phyloP scores from a whole-genome alignment of 2,888 invertebrate genomes.

The Dolichomitus sp. region DNA sequence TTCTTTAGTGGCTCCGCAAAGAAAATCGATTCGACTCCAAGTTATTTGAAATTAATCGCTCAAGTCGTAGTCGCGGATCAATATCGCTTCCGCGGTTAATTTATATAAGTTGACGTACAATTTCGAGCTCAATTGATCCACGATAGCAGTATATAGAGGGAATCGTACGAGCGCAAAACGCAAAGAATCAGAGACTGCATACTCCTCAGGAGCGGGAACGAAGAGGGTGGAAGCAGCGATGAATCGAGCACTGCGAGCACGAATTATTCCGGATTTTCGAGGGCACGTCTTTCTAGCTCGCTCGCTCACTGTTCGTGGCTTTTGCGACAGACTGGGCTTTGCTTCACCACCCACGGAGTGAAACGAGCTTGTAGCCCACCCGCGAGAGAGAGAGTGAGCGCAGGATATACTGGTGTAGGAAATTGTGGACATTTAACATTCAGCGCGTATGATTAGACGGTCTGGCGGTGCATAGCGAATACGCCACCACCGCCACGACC shows the following conservation, averaged over 20 bases:
- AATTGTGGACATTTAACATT: constrained; percentile 79
- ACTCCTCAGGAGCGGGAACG: constrained; percentile 20
- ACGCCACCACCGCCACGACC: constrained; percentile 59
- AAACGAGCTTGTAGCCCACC: constrained; percentile 32
- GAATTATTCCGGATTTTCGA: constrained; percentile 66
- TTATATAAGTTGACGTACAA: constrained; percentile 51
- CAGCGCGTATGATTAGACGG: constrained; percentile 79
- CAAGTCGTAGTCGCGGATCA: constrained; percentile 42
- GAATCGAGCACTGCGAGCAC: constrained; percentile 54
- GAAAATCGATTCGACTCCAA: constrained; percentile 56
- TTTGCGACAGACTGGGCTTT: constrained; percentile 50
- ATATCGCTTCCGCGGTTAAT: constrained; percentile 57
- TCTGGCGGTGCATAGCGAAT: constrained; percentile 74
- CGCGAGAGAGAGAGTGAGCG: constrained; percentile 25
- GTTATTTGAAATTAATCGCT: constrained; percentile 51
- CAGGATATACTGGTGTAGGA: constrained; percentile 59
- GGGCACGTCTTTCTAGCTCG: constrained; percentile 62
- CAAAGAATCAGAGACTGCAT: constrained; percentile 52
- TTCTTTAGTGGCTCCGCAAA: constrained; percentile 11
- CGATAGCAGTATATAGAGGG: not conserved
- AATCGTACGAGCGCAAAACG: constrained; percentile 35
- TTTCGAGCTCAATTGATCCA: constrained; percentile 57
- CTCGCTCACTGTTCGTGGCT: constrained; percentile 53
- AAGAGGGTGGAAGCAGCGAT: constrained; percentile 44
- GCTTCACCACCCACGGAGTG: constrained; percentile 42